Conservation (phyloP, 2,888 invertebrate species). For the Alviniconcha strummeri region DNA sequence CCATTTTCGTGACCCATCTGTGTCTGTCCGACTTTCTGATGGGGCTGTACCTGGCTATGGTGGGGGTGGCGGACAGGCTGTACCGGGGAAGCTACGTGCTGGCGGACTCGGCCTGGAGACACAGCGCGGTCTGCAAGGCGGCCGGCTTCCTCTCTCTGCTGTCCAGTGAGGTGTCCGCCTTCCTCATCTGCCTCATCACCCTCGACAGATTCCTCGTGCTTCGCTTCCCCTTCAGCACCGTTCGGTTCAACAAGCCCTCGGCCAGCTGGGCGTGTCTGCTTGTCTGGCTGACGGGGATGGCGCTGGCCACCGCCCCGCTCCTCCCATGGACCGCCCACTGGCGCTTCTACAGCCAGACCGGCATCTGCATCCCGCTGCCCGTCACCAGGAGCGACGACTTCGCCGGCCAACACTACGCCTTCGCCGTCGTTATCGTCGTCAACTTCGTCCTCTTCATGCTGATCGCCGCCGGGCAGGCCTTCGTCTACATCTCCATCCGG, state of each 20-base stretch:
- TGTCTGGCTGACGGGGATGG: neutral
- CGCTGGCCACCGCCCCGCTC: neutral
- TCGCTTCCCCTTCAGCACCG: slow-evolving; percentile 3
- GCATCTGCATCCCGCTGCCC: slow-evolving; percentile 69
- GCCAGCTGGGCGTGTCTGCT: neutral
- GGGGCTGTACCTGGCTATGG: slow-evolving; percentile 51
- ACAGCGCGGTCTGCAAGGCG: slow-evolving; percentile 45
- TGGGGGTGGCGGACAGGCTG: slow-evolving; percentile 46
- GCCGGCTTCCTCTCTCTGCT: slow-evolving; percentile 50
- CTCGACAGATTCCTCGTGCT: slow-evolving; percentile 73
- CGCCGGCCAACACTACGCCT: slow-evolving; percentile 70
- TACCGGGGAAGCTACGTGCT: slow-evolving; percentile 50
- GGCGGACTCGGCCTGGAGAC: slow-evolving; percentile 51
- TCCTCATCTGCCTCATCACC: slow-evolving; percentile 76
- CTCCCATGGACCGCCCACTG: slow-evolving; percentile 9
- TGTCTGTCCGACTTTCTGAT: slow-evolving; percentile 42
- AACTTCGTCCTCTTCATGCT: slow-evolving; percentile 66
- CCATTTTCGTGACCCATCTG: slow-evolving; percentile 27
- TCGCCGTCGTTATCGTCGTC: slow-evolving; percentile 65
- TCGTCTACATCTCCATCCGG: slow-evolving; percentile 62
- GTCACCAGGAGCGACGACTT: slow-evolving; percentile 54
- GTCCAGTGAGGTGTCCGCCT: slow-evolving; percentile 79
- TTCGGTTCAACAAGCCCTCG: neutral
- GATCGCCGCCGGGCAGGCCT: slow-evolving; percentile 64
- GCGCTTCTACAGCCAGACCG: slow-evolving; percentile 64